A percentile compares a stretch with the other conserved stretches of the same genome.
These are phyloP conservation scores for Diacarnus erythraeanus DNA, from an alignment of 37 sponge, comb jelly and placozoan genomes.

Conservation along the genomic window DNA sequence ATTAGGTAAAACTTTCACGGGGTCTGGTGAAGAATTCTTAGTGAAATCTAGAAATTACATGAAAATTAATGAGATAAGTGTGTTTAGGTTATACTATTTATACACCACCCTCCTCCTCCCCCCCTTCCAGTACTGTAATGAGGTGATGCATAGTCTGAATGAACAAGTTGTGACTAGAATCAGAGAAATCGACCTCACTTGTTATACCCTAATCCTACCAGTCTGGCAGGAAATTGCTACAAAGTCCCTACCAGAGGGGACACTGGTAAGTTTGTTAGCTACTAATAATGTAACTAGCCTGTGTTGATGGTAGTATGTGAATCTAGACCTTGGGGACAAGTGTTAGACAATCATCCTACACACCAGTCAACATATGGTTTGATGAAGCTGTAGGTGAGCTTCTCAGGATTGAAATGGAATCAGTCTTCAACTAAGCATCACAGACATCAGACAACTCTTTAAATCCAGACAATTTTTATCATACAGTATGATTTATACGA, in stretches of 20 bases:
- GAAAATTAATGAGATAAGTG: too few relatives aligned
- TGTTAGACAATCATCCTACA: neutral
- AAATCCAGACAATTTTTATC: too few relatives aligned
- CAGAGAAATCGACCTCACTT: slow-evolving; percentile 15
- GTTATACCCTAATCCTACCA: slow-evolving; percentile 6
- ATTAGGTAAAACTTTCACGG: too few relatives aligned
- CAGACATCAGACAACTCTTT: neutral
- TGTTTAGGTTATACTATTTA: neutral
- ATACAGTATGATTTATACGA: too few relatives aligned
- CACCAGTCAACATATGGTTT: slow-evolving; percentile 19
- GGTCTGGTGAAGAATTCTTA: too few relatives aligned
- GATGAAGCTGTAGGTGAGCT: slow-evolving; percentile 25
- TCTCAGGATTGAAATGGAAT: slow-evolving; percentile 17
- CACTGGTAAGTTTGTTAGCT: neutral
- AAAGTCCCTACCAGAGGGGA: neutral
- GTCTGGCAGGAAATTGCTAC: slow-evolving; percentile 13
- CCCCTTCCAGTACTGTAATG: slow-evolving; percentile 1
- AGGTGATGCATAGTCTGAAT: slow-evolving; percentile 28
- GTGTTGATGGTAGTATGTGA: neutral
- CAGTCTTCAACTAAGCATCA: neutral
- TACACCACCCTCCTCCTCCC: neutral
- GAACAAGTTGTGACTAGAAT: slow-evolving; percentile 19
- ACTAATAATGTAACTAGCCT: neutral
- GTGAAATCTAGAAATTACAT: too few relatives aligned
- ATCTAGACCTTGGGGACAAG: neutral